Base-by-base conservation (phyloP, 2,113 vertebrate genomes). In the Chionomys nivalis region DNA sequence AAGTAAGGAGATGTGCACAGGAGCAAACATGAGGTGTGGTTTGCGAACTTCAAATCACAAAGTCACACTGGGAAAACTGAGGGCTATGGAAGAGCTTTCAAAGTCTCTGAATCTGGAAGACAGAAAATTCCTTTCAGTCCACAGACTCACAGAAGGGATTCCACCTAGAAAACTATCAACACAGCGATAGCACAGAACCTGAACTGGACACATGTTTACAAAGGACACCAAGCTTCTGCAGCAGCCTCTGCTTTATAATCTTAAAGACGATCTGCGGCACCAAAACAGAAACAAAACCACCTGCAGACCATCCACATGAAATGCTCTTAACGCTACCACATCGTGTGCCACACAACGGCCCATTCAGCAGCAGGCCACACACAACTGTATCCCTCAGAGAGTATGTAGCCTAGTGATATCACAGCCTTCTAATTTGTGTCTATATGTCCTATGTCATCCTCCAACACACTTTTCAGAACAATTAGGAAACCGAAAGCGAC, bases 101-200 rank as follows among this genome's bases (percentile, higher is more conserved):
- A 90, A 85, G 87, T 44, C 79, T 73, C 72, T 87, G 87, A 85
- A 90, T 76, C 81, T 95, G 33, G 66, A 93, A 96, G 90, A 72
- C 6, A 78, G 58, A 93, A 96, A 90, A 75, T 58, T 91, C 12
- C 17, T 81, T 88, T 83, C 92, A 90, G 94, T 61, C 24, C 39
- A 90, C 24, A 81, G 85, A 16, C 75, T 42, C 28, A 77, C 23
- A 78, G 31, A 79, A 19, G n/a, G 39, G 42, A 49, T 12, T 63
- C 21, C 19, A 82, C 61, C 52, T 65, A 94, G 36, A 10, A 82
- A 96, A 73, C 82, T 55, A 91, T 63, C 28, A 82, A 28, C 47
- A 61, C 5, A 26, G 87, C 19, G 6, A 55, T 16, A 87, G 63
- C 7, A 31, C 47, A 44, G 87, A 88, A 79, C 47, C 83, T 52